Base-by-base conservation (phyloP, 2,113 vertebrate genomes). In the Pluvianellus socialis region DNA sequence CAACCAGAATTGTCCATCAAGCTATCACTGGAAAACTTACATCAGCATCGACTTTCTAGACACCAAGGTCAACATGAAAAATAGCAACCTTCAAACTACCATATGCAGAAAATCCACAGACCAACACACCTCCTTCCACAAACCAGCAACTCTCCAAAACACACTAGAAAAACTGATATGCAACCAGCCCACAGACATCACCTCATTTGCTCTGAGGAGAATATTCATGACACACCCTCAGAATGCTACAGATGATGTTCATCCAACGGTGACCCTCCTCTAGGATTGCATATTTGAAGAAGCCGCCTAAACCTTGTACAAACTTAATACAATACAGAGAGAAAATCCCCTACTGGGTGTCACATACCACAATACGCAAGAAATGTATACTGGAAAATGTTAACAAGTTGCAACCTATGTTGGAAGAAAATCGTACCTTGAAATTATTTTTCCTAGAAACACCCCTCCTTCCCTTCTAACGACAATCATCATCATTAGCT, bases 31-130 rank as follows among this genome's bases (percentile, higher is more conserved):
- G 94, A 96, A 97, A 96, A 97, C 81, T 96, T 96, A 95, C 90
- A 88, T 96, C 96, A 97, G 88, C 93, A 93, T 85, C 79, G 45
- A 90, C 96, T 90, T 91, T 95, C 90, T 97, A 95, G 94, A 97
- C 94, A 96, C 81, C 92, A 79, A 65, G 87, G 85, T 95, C 94
- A 95, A 88, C 94, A 95, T 61, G 85, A 97, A 96, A 97, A 96
- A 97, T 96, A 97, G 93, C 81, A 96, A 94, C 81, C 49, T 45
- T 94, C 92, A 97, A 97, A 97, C 95, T 96, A 97, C 93, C 96
- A 96, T 93, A 95, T 96, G 90, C 58, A 96, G 96, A 97, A 97
- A 97, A 97, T 97, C 96, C 96, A 97, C 96, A 97, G 96, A 96
- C 96, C 96, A 97, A 88, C 90, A 95, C 96, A 97, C 92, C 96